Percentiles rank a stretch among this genome's conserved stretches.
phyloP scores from a whole-genome alignment of 2,113 vertebrate genomes.

The Macroglossus sobrinus region DNA sequence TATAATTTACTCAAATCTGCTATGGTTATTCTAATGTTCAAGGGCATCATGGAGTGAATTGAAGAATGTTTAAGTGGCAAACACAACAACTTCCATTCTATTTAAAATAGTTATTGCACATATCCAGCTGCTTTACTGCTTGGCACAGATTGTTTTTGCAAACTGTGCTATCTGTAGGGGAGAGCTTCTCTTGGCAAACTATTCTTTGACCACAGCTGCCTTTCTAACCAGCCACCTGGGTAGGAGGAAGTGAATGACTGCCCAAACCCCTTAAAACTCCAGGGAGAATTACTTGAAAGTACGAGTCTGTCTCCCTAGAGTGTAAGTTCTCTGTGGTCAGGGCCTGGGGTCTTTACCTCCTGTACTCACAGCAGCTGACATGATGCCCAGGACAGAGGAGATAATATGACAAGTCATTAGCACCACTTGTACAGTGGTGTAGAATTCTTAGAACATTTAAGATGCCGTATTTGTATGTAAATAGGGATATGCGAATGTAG shows the following conservation, averaged over 20 bases:
- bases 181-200: not conserved
- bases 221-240: not conserved
- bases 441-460: not conserved
- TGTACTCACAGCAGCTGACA: not conserved
- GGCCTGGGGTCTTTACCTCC: not conserved
- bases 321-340: not conserved
- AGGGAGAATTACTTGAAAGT: not conserved
- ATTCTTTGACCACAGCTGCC: not conserved
- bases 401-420: not conserved
- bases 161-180: not conserved
- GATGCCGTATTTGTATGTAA: not conserved
- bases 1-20: not conserved
- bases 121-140: not conserved
- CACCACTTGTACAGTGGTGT: not conserved
- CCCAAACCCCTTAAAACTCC: not conserved
- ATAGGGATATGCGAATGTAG: not conserved
- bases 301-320: not conserved
- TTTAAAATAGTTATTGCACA: not conserved
- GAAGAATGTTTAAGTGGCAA: not conserved
- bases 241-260: not conserved
- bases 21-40: not conserved
- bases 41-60: not conserved
- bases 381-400: not conserved
- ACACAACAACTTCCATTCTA: not conserved
- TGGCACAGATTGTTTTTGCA: not conserved